These are phyloP conservation scores for Ennomos quercinarius DNA, from an alignment of 2,888 invertebrate genomes.

Conservation along the genomic window DNA sequence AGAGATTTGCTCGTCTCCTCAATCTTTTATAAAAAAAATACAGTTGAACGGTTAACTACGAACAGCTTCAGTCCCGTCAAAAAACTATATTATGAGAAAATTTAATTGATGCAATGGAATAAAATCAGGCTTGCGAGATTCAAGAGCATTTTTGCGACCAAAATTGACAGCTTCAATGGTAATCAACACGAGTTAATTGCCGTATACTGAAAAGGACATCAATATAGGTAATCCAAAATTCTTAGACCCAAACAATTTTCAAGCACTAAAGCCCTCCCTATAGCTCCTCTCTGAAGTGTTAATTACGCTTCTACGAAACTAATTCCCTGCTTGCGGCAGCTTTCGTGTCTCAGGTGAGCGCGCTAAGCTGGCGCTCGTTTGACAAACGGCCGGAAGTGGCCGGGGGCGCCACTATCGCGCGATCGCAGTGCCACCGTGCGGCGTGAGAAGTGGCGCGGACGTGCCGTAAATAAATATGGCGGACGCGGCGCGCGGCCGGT, in stretches of 20 bases:
- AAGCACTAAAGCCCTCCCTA: constrained; percentile 16
- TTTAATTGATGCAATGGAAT: too few relatives aligned
- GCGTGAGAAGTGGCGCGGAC: constrained; percentile 66
- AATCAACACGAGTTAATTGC: neutral
- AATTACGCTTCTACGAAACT: constrained; percentile 31
- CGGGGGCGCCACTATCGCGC: constrained; percentile 66
- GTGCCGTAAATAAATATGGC: constrained; percentile 78
- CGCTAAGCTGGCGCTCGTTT: constrained; percentile 58
- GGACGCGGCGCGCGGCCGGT: constrained; percentile 54
- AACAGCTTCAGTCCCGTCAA: too few relatives aligned
- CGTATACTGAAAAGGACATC: neutral
- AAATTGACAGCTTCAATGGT: too few relatives aligned
- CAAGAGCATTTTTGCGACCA: too few relatives aligned
- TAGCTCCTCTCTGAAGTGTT: constrained; percentile 29
- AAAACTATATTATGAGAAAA: too few relatives aligned
- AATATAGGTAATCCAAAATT: constrained; percentile 3
- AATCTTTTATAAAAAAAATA: too few relatives aligned
- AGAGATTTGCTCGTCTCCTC: too few relatives aligned
- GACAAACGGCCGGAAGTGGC: constrained; percentile 75
- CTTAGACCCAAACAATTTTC: constrained; percentile 17
- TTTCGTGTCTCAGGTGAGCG: constrained; percentile 62
- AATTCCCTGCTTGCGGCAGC: constrained; percentile 34
- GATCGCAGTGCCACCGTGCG: constrained; percentile 51
- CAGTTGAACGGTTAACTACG: too few relatives aligned
- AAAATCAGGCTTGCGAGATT: too few relatives aligned